These are phyloP conservation scores for Campoplex nolae DNA, from an alignment of 2,888 invertebrate species.

Conservation along the genomic window DNA sequence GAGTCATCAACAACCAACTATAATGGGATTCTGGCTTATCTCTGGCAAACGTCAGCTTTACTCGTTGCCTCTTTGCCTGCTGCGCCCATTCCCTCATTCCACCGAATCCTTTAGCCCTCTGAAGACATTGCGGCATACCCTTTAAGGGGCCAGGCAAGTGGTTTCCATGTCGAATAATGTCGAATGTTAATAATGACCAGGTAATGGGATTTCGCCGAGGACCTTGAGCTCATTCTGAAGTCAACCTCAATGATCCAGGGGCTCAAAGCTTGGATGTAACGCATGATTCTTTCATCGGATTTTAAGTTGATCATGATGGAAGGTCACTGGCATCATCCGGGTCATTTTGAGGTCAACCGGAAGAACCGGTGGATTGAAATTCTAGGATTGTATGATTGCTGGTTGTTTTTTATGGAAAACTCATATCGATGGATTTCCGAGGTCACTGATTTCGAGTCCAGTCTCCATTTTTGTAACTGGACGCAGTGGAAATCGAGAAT, in stretches of 20 bases:
- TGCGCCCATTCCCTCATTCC: background rate
- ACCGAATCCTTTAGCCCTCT: slow-evolving; percentile 1
- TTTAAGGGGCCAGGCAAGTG: background rate
- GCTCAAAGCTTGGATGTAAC: background rate
- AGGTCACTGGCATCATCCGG: background rate
- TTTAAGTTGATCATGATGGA: background rate
- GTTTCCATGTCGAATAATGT: background rate
- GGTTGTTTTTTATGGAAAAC: background rate
- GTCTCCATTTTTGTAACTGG: background rate
- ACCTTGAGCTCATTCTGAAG: background rate
- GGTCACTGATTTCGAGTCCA: slow-evolving; percentile 2
- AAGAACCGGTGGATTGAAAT: background rate
- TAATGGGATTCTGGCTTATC: slow-evolving; percentile 83
- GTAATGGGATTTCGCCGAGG: background rate
- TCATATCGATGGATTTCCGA: background rate
- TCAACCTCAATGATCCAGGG: background rate
- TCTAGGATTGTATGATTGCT: background rate
- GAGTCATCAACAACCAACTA: slow-evolving; percentile 78
- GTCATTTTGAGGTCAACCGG: background rate
- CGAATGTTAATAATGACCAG: background rate
- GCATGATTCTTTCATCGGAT: background rate
- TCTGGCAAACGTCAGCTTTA: slow-evolving; percentile 74
- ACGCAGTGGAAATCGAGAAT: slow-evolving; percentile 27
- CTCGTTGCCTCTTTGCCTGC: slow-evolving; percentile 36
- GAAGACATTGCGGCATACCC: background rate